These are phyloP conservation scores for Parelbella ahira DNA, from an alignment of 2,888 invertebrate genomes.

Conservation along the genomic window DNA sequence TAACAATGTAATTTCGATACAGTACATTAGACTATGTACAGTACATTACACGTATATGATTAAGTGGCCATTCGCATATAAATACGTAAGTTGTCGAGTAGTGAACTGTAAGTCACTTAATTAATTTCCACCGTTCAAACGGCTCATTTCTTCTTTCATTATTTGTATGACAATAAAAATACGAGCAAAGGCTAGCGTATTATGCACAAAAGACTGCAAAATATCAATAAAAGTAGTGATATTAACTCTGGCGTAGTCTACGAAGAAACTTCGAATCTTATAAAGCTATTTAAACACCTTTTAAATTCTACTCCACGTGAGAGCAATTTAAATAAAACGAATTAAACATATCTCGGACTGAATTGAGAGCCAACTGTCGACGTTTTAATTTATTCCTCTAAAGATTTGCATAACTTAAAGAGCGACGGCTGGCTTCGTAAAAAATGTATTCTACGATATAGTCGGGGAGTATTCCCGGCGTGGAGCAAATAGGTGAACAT, in stretches of 20 bases:
- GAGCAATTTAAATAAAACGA: slow-evolving; percentile 22
- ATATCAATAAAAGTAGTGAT: slow-evolving; percentile 8
- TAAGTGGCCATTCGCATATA: too few relatives aligned
- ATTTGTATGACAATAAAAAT: too few relatives aligned
- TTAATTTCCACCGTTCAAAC: too few relatives aligned
- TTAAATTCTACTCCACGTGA: slow-evolving; percentile 18
- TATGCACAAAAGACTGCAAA: slow-evolving; percentile 4
- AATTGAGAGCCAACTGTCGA: slow-evolving; percentile 22
- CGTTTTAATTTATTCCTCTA: slow-evolving; percentile 24
- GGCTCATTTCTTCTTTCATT: too few relatives aligned
- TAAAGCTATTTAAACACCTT: slow-evolving; percentile 18
- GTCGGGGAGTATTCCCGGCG: slow-evolving; percentile 32
- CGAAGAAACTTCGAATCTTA: slow-evolving; percentile 20
- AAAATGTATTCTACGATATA: slow-evolving; percentile 52
- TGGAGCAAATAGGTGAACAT: slow-evolving; percentile 47
- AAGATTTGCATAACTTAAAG: slow-evolving; percentile 31
- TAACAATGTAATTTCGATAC: too few relatives aligned
- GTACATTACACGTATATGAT: too few relatives aligned
- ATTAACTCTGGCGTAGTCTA: slow-evolving; percentile 7
- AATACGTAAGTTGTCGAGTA: too few relatives aligned
- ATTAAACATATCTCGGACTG: slow-evolving; percentile 17
- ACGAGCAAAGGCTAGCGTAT: too few relatives aligned
- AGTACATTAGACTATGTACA: too few relatives aligned
- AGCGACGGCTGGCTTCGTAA: slow-evolving; percentile 51
- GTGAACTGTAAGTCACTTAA: too few relatives aligned